Percentiles rank a stretch among this genome's conserved stretches.
phyloP scores from a whole-genome alignment of 2,797 vertebrate genomes.

The Toxotes lorentzi region DNA sequence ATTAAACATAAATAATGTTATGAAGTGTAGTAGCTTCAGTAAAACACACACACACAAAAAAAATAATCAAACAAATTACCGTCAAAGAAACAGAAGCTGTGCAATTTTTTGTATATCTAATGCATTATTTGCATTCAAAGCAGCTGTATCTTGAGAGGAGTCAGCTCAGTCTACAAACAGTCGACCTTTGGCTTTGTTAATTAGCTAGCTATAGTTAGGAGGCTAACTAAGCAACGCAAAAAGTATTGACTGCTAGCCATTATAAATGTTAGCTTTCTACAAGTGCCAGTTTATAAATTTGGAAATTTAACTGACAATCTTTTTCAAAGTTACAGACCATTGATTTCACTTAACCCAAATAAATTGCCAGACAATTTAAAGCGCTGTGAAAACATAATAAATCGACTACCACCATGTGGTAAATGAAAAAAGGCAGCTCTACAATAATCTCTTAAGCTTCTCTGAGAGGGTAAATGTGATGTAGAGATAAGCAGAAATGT shows the following conservation, averaged over 20 bases:
- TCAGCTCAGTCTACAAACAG: not conserved
- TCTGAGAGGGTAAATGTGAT: not conserved
- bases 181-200: not conserved
- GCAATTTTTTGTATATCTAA: not conserved
- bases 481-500: not conserved
- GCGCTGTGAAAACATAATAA: not conserved
- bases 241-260: not conserved
- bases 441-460: not conserved
- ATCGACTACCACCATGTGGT: too few species aligned
- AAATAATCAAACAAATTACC: not conserved
- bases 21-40: not conserved
- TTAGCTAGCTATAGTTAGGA: not conserved
- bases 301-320: too few species aligned
- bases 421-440: not conserved
- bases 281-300: not conserved
- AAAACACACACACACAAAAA: not conserved
- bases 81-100: not conserved
- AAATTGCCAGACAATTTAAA: not conserved
- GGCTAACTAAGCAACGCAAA: not conserved
- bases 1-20: not conserved
- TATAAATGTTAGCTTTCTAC: not conserved
- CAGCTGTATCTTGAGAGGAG: constrained; percentile 8
- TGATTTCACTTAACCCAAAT: not conserved
- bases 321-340: not conserved
- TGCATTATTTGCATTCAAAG: not conserved